Evolutionary conservation across 2,113 vertebrate genomes (phyloP), one percentile per base, ranked within the genome.

Genomic region (Enhydra lutris): DNA sequence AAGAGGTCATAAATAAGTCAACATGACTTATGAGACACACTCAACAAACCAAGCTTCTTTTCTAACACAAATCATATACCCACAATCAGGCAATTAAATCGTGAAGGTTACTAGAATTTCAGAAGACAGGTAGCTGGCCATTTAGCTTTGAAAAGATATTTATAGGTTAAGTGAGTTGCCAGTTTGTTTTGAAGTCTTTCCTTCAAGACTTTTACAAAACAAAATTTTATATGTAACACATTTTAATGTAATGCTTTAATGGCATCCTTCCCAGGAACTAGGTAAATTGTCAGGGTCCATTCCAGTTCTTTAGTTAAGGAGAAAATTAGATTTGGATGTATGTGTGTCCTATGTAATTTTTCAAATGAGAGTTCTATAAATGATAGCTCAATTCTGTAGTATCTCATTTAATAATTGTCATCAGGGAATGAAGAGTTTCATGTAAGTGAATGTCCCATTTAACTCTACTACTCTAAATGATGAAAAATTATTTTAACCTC

Each of bases 1-100:
- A 97, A 97, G 76, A 97, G 96, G 83, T 69, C 67, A 69, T 92
- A n/a, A 91, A 84, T 34, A 67, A 97, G 36, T 18, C 73, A 93
- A 36, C 26, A 10, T 39, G 73, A 65, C 13, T 57, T 93, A 94
- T 31, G 86, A 94, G 80, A 93, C 76, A 36, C 94, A 97, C 42
- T 85, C 3, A 92, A 23, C 10, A 88, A 4, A 47, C 50, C 45
- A 88, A 85, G 61, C 1, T 80, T 86, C 29, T 91, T 88, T 97
- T 80, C 76, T 89, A 90, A 31, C 6, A 11, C 84, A 55, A 96
- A 89, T 88, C 89, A 86, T 17, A 34, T 0, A 26, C 18, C 23
- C 11, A 91, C 42, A 90, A 84, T 20, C 17, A 92, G 34, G 34
- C 63, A 94, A 84, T 69, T 89, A 94, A 80, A 86, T 24, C 65